Percentiles rank a stretch among this genome's conserved stretches.
phyloP scores from a whole-genome alignment of 2,797 vertebrate species.

The Chelon auratus region DNA sequence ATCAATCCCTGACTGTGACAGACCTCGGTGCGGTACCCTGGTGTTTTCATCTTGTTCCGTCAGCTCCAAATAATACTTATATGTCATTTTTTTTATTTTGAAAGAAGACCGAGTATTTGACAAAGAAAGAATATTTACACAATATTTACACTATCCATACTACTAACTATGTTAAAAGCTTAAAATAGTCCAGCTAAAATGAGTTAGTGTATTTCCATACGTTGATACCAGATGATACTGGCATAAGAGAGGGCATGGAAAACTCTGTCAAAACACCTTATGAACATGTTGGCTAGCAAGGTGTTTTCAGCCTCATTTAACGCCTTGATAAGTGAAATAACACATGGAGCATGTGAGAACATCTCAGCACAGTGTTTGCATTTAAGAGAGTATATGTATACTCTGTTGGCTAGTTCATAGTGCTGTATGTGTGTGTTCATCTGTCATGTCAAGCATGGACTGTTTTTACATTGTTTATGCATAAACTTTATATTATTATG shows the following conservation, averaged over 20 bases:
- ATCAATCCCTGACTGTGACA: constrained; percentile 29
- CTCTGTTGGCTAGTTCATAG: neutral
- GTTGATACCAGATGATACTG: constrained; percentile 6
- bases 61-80: neutral
- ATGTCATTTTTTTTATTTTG: neutral
- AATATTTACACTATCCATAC: neutral
- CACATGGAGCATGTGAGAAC: constrained; percentile 9
- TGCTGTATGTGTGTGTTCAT: no score
- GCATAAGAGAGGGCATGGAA: neutral
- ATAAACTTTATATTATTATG: neutral
- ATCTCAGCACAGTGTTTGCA: neutral
- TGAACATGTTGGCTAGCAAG: neutral
- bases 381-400: neutral
- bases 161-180: neutral
- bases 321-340: constrained; percentile 32
- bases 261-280: constrained; percentile 21
- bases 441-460: no score
- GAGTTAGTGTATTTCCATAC: constrained; percentile 1
- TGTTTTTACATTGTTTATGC: no score
- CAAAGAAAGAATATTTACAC: neutral
- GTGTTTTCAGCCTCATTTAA: constrained; percentile 36
- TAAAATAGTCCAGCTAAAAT: neutral
- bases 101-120: neutral
- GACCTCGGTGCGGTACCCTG: constrained; percentile 28
- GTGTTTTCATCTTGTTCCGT: constrained; percentile 7